A percentile compares a stretch with the other conserved stretches of the same genome.
These are phyloP conservation scores for Oceanites oceanicus DNA, from an alignment of 2,113 vertebrate genomes.

Conservation along the genomic window DNA sequence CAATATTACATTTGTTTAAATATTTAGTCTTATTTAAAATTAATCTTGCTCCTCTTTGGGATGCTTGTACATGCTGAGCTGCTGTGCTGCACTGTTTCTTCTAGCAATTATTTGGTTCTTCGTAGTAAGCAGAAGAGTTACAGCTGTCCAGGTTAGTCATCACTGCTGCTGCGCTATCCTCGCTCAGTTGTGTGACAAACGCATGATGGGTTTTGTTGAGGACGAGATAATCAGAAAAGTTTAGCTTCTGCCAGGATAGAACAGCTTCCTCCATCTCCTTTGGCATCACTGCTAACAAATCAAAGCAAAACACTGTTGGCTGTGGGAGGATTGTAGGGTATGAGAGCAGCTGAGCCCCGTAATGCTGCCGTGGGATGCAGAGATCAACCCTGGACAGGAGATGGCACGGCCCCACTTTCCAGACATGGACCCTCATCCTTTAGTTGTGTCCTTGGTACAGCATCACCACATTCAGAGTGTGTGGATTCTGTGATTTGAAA, in stretches of 20 bases:
- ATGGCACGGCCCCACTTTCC: accelerated
- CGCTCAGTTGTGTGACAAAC: not conserved
- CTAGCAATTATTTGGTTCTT: not conserved
- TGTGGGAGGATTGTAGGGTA: not conserved
- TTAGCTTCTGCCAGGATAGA: not conserved
- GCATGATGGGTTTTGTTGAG: not conserved
- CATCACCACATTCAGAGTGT: not conserved
- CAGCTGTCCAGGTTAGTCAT: not conserved
- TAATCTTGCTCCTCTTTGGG: not conserved
- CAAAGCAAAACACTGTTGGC: not conserved
- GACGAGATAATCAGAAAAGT: not conserved
- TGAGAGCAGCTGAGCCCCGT: not conserved
- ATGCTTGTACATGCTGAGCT: not conserved
- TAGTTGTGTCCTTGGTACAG: not conserved
- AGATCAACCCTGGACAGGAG: accelerated
- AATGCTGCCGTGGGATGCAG: not conserved
- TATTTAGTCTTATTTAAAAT: not conserved
- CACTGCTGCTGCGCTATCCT: not conserved
- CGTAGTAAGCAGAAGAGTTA: not conserved
- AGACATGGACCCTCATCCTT: not conserved
- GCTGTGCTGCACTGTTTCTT: not conserved
- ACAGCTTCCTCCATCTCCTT: not conserved
- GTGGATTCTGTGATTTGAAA: not conserved
- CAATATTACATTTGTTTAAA: not conserved
- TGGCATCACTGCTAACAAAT: not conserved